Base-by-base conservation (phyloP, 2,113 vertebrate genomes). In the Megatriorchis doriae region DNA sequence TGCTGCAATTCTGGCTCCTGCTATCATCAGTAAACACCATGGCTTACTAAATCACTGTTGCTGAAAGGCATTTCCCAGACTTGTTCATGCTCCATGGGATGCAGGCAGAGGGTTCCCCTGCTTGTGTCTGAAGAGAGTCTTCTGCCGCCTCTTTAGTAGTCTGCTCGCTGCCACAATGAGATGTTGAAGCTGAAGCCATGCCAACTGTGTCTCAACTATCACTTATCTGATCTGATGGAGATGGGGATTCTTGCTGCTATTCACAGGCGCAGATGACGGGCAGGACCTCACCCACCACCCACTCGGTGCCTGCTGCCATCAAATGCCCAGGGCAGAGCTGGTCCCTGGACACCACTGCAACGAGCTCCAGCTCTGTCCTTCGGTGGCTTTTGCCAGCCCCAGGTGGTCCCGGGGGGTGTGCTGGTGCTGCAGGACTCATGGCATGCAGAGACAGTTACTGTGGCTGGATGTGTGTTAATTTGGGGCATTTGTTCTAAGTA, bases 101-200 rank as follows among this genome's bases (percentile, higher is more conserved):
- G 20, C 45, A 36, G 56, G 47, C 67, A 81, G 43, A 59, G 20
- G 38, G 9, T 43, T 91, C 29, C 55, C 11, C 55, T 70, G 27
- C 29, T 80, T n/a, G 5, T 38, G 38, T 66, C 34, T 66, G 48
- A 43, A 34, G 36, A 47, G 52, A 42, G 19, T 9, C 38, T 53
- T 32, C 53, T n/a, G 53, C 22, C 43, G 42, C 70, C 58, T 77
- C 67, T 50, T 31, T 10, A 38, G 45, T 2, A 29, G 27, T 22
- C 67, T 56, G 52, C 71, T 90, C 4, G 0, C 56, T 50, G 52
- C 48, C 38, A 25, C 22, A n/a, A n/a, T 0, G 4, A 16, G 79
- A 9, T 29, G 26, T 6, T 0, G 2, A 58, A 22, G 42, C 53
- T 0, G 2, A 58, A 22, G 42, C 53, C 42, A 4, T 5, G 2